Percentiles rank a stretch among this genome's conserved stretches.
These are phyloP conservation scores for Philaenus spumarius DNA, from an alignment of 1,140 invertebrate genomes.

Conservation along the genomic window DNA sequence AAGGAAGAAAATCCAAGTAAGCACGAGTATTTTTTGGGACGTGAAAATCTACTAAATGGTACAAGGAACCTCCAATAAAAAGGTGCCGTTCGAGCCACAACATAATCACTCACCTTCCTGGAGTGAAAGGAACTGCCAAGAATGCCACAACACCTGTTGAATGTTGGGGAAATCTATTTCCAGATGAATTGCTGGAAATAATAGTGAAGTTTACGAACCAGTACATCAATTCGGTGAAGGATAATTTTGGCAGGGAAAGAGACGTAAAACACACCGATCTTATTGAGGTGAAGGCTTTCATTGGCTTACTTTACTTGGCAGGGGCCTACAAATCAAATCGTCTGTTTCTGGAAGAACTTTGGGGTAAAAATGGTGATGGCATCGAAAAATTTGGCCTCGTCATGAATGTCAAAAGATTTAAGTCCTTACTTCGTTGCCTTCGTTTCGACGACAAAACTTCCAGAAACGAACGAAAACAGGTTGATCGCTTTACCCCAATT, in stretches of 20 bases:
- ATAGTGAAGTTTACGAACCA: conserved; percentile 22
- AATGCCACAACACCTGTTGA: conserved; percentile 14
- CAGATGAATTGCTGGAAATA: conserved; percentile 6
- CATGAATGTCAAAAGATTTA: conserved; percentile 34
- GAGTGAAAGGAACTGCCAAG: conserved; percentile 9
- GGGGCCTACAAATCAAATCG: conserved; percentile 28
- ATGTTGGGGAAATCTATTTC: conserved; percentile 16
- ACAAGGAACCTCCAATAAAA: not conserved
- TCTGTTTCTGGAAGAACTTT: conserved; percentile 27
- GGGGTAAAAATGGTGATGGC: conserved; percentile 29
- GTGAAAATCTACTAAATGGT: not conserved
- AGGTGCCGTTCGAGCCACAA: conserved; percentile 4
- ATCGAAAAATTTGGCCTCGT: conserved; percentile 32
- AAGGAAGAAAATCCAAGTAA: too few species aligned
- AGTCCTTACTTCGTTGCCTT: conserved; percentile 33
- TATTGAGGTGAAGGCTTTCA: conserved; percentile 22
- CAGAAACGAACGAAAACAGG: conserved; percentile 30
- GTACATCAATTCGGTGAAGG: conserved; percentile 12
- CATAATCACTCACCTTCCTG: conserved; percentile 13
- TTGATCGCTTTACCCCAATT: conserved; percentile 35
- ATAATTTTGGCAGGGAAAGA: conserved; percentile 13
- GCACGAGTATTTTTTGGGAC: too few species aligned
- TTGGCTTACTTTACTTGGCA: conserved; percentile 23
- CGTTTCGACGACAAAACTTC: conserved; percentile 33
- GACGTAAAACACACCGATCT: conserved; percentile 17